phyloP scores from a whole-genome alignment of 1,140 invertebrate genomes.

The Apis laboriosa region DNA sequence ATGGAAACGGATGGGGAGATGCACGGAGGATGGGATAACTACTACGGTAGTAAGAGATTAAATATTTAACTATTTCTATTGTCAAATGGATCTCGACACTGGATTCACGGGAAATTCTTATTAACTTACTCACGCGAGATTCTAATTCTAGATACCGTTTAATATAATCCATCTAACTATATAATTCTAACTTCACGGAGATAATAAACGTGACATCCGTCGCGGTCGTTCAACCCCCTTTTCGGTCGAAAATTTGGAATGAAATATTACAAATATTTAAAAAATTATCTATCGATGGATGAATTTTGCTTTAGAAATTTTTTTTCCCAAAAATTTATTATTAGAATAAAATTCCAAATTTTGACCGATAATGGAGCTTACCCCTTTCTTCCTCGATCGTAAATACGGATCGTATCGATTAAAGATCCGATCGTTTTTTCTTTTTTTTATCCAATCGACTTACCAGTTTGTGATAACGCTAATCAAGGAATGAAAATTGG shows the following conservation, averaged over 20 bases:
- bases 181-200: constrained; percentile 38
- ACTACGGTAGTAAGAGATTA: neutral
- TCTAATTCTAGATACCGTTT: constrained; percentile 12
- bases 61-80: neutral
- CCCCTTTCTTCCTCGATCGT: neutral
- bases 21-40: neutral
- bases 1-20: neutral
- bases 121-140: constrained; percentile 12
- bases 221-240: constrained; percentile 43
- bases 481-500: too few relatives aligned
- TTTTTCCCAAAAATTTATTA: too few relatives aligned
- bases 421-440: neutral
- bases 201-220: constrained; percentile 38
- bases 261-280: too few relatives aligned
- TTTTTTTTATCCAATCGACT: too few relatives aligned
- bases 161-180: constrained; percentile 38
- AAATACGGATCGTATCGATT: neutral
- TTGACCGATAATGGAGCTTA: neutral
- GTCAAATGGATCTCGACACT: neutral
- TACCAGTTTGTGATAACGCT: too few relatives aligned
- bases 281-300: too few relatives aligned
- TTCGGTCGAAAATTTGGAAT: neutral
- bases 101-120: neutral
- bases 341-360: too few relatives aligned
- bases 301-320: too few relatives aligned